Conservation (phyloP, 2,888 invertebrate species). For the Drosophila ustulata region DNA sequence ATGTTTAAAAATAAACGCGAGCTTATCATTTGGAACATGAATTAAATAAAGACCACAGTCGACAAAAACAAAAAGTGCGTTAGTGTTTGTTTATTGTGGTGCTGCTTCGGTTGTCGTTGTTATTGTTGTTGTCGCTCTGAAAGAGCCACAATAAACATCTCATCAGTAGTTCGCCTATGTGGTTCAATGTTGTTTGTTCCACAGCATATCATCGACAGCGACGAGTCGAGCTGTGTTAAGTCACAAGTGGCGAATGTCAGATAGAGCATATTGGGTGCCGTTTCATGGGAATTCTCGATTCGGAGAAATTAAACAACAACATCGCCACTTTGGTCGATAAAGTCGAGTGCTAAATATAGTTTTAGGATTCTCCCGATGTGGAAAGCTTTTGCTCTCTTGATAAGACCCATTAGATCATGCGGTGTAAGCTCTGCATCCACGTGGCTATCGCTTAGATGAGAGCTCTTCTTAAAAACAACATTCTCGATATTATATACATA, state of each 20-base stretch:
- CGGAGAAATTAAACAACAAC: slow-evolving; percentile 5
- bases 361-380: slow-evolving; percentile 7
- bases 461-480: too few relatives aligned
- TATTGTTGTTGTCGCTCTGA: neutral
- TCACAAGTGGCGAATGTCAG: slow-evolving; percentile 1
- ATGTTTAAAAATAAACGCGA: slow-evolving; percentile 75
- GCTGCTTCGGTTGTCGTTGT: slow-evolving; percentile 1
- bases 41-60: slow-evolving; percentile 50
- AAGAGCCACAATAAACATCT: slow-evolving; percentile 1
- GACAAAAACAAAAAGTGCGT: slow-evolving; percentile 31
- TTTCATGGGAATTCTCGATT: slow-evolving; percentile 32
- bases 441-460: neutral
- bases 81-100: slow-evolving; percentile 19
- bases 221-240: neutral
- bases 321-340: neutral
- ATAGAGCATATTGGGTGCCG: neutral
- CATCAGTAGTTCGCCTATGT: slow-evolving; percentile 13
- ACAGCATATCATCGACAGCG: neutral
- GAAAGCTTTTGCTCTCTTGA: neutral
- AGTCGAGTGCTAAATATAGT: slow-evolving; percentile 4
- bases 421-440: slow-evolving; percentile 2
- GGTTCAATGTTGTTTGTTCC: slow-evolving; percentile 32
- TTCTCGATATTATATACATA: too few relatives aligned
- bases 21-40: slow-evolving; percentile 78
- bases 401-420: neutral